Conservation (phyloP, 2,113 vertebrate species). For the Perca schrenkii region DNA sequence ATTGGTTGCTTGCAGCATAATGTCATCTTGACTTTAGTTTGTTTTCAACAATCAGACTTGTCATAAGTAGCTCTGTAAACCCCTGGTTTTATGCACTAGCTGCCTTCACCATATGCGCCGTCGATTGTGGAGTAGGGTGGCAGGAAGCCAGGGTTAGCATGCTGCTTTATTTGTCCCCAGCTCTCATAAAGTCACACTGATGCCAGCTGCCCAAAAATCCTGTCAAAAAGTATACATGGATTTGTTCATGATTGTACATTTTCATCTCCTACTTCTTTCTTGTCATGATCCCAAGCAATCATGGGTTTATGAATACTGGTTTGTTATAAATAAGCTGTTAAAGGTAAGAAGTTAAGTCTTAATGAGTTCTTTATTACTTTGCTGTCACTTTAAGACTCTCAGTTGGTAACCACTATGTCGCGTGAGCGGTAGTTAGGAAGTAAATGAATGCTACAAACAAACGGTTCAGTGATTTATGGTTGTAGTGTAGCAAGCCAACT, state of each 20-base stretch:
- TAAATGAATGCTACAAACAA: too few species aligned
- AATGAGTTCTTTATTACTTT: too few species aligned
- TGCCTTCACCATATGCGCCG: slow-evolving; percentile 11
- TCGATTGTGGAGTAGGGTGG: not conserved
- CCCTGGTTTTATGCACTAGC: not conserved
- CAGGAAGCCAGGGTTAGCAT: slow-evolving; percentile 7
- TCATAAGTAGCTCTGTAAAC: slow-evolving; percentile 5
- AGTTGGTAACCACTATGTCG: too few species aligned
- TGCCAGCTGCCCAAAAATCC: slow-evolving; percentile 16
- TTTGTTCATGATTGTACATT: not conserved
- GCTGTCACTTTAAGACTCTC: too few species aligned
- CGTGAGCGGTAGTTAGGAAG: too few species aligned
- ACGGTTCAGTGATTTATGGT: too few species aligned
- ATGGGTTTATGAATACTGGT: not conserved
- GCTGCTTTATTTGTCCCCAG: slow-evolving; percentile 6
- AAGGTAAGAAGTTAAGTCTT: too few species aligned
- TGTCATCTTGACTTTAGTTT: slow-evolving; percentile 3
- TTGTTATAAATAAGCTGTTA: too few species aligned
- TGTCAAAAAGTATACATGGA: not conserved
- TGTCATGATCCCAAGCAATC: not conserved
- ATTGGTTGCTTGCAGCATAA: not conserved
- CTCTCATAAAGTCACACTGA: slow-evolving; percentile 1
- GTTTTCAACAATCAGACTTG: slow-evolving; percentile 2
- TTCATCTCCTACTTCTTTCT: not conserved
- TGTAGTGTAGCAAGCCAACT: too few species aligned